Conservation (phyloP, 2,113 vertebrate species). For the Lutjanus erythropterus region DNA sequence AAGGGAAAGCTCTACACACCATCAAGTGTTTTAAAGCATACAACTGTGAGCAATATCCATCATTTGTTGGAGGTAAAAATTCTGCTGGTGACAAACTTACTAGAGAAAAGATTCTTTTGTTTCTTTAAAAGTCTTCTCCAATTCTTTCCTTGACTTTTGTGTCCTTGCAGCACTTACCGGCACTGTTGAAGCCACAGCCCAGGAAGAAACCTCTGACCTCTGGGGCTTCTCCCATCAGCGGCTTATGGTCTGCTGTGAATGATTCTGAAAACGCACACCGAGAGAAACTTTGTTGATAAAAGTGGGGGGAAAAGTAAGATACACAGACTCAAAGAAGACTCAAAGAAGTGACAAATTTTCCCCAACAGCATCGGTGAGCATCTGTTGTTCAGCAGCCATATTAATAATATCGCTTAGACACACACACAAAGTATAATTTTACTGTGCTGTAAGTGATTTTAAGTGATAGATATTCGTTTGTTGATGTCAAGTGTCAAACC, state of each 20-base stretch:
- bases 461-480: too few species aligned
- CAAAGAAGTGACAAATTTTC: background rate
- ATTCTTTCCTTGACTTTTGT: background rate
- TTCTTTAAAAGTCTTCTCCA: background rate
- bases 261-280: slow-evolving; percentile 86
- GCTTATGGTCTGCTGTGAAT: slow-evolving; percentile 97
- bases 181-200: slow-evolving; percentile 98
- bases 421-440: too few species aligned
- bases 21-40: background rate
- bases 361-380: too few species aligned
- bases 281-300: slow-evolving; percentile 1
- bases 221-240: slow-evolving; percentile 95
- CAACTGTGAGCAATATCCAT: background rate
- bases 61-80: slow-evolving; percentile 1
- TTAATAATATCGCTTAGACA: too few species aligned
- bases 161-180: slow-evolving; percentile 84
- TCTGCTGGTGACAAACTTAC: background rate
- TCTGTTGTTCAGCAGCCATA: too few species aligned
- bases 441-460: too few species aligned
- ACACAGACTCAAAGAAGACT: background rate
- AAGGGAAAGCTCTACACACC: background rate
- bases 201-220: slow-evolving; percentile 96
- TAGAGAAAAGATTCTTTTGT: background rate
- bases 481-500: background rate
- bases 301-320: background rate